Percentiles rank a stretch among this genome's conserved stretches.
Evolutionary conservation across 2,113 vertebrate genomes (phyloP).

Genomic region (Eublepharis macularius): DNA sequence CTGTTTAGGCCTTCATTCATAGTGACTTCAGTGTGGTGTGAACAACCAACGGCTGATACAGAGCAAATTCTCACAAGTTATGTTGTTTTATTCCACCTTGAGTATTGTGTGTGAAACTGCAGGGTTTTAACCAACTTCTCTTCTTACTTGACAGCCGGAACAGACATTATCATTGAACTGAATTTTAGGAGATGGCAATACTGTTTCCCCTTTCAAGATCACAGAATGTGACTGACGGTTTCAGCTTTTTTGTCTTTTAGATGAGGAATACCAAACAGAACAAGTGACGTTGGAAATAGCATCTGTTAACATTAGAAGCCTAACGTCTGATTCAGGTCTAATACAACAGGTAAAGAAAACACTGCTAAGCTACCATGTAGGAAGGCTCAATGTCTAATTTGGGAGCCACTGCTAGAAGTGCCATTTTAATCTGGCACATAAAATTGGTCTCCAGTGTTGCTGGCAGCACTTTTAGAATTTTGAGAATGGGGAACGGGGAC

Average conservation of each 20-base stretch:
- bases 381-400: too few relatives aligned
- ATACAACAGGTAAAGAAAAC: conserved; percentile 84
- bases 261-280: conserved; percentile 69
- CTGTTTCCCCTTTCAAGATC: too few relatives aligned
- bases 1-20: too few relatives aligned
- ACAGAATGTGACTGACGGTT: conserved; percentile 14
- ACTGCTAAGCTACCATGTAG: background rate
- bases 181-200: background rate
- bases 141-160: background rate
- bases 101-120: background rate
- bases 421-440: too few relatives aligned
- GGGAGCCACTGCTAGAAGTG: too few relatives aligned
- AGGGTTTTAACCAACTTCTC: background rate
- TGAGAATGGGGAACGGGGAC: too few relatives aligned
- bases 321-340: conserved; percentile 73
- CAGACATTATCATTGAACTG: background rate
- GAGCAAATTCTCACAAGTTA: too few relatives aligned
- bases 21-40: too few relatives aligned
- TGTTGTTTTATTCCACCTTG: too few relatives aligned
- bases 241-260: conserved; percentile 54
- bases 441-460: too few relatives aligned
- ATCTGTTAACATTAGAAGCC: conserved; percentile 77
- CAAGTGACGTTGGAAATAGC: conserved; percentile 80
- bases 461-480: too few relatives aligned
- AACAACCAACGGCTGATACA: too few relatives aligned